Evolutionary conservation across 1,140 invertebrate genomes (phyloP), one percentile per base, ranked within the genome.

Genomic region (Octopus sinensis): DNA sequence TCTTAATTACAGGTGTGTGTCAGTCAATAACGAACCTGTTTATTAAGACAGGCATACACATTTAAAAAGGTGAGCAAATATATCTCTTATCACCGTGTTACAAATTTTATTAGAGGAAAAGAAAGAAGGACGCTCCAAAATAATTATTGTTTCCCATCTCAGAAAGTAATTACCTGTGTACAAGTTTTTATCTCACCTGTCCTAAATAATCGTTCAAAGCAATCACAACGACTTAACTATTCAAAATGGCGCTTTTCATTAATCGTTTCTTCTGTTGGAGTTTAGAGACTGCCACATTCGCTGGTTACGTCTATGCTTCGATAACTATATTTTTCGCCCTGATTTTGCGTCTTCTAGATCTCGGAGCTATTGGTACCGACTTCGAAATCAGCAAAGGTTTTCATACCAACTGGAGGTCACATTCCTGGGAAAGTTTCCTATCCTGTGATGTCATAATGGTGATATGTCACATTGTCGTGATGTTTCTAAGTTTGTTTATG

Each of bases 371-470:
- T 43, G 84, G 75, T 6, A 82, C 84, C 77, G 82, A 86, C 23
- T 88, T 89, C 84, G 84, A 86, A 76, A 88, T 89, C 79, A 88
- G 86, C 76, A 84, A 85, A 81, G 86, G 86, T 13, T 89, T 88
- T 77, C 82, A 86, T 12, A 84, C 85, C 51, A 79, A 80, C 76
- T 89, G 88, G 88, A 81, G 86, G 53, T 87, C 87, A 82, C 88
- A 89, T 84, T 81, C 83, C 9, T 23, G n/a, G n/a, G 80, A 81
- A 56, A 71, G 80, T n/a, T 88, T 88, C 76, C 52, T 87, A 71
- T 83, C 85, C 75, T 86, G 85, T 84, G 86, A 88, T 75, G 54
- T 87, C 10, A 83, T 88, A 9, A 54, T 88, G 75, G 79, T 80
- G 12, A 79, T 86, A 10, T 79, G 76, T 51, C 86, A 88, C 80